phyloP scores from a whole-genome alignment of 2,888 invertebrate genomes.

The Monopis laevigella region DNA sequence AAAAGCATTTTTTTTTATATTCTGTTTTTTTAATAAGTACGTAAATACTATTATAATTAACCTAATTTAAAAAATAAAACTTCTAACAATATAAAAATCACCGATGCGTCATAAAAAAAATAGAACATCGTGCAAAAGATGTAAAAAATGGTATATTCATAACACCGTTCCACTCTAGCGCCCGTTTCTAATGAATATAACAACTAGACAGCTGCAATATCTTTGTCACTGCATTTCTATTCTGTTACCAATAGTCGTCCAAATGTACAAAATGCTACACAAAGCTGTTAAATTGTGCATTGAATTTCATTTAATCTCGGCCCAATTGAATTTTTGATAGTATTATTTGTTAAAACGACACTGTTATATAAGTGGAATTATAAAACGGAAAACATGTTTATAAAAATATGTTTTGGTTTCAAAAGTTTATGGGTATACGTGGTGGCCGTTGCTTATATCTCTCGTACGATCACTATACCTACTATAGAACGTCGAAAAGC shows the following conservation, averaged over 20 bases:
- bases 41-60: no score
- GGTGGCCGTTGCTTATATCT: no score
- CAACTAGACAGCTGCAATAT: neutral
- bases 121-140: conserved; percentile 59
- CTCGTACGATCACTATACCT: no score
- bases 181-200: conserved; percentile 50
- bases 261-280: conserved; percentile 44
- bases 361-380: no score
- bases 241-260: neutral
- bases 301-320: conserved; percentile 41
- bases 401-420: no score
- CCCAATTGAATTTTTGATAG: no score
- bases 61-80: neutral
- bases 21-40: no score
- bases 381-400: no score
- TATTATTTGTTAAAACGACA: no score
- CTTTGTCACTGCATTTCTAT: neutral
- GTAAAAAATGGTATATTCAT: conserved; percentile 61
- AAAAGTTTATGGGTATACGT: no score
- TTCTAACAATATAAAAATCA: conserved; percentile 31
- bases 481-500: no score
- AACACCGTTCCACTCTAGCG: conserved; percentile 63
- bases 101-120: conserved; percentile 61
- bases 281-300: conserved; percentile 64
- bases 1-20: no score